Conservation (phyloP, 2,888 invertebrate species). For the Heliconius hortense region DNA sequence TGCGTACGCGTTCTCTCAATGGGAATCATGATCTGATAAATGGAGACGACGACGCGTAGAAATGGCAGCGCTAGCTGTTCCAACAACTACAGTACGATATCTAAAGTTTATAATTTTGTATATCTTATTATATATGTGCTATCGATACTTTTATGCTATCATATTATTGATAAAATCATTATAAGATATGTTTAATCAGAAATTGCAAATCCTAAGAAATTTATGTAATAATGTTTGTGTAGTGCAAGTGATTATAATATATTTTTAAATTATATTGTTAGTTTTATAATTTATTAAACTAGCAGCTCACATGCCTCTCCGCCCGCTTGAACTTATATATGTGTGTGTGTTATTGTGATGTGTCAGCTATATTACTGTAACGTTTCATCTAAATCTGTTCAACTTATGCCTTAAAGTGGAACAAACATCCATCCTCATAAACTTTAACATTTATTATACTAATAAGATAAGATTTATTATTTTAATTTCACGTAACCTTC, state of each 20-base stretch:
- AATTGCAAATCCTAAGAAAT: constrained; percentile 1
- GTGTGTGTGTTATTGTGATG: no score
- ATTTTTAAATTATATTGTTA: not conserved
- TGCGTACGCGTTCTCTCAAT: constrained; percentile 42
- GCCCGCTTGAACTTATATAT: no score
- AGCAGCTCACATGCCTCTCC: no score
- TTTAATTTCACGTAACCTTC: not conserved
- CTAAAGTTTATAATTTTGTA: constrained; percentile 9
- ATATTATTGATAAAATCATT: constrained; percentile 6
- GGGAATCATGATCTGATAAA: constrained; percentile 44
- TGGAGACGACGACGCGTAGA: constrained; percentile 35
- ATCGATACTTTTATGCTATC: constrained; percentile 10
- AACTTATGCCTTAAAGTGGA: no score
- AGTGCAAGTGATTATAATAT: not conserved
- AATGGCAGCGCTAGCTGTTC: constrained; percentile 28
- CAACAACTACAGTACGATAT: constrained; percentile 26
- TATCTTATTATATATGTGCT: not conserved
- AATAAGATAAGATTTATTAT: not conserved
- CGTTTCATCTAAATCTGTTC: no score
- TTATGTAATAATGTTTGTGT: not conserved
- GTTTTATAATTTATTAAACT: no score
- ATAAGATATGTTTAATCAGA: constrained; percentile 20
- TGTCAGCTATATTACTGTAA: no score
- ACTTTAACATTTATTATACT: no score
- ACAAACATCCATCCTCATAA: no score